These are phyloP conservation scores for Eilema griseolum DNA, from an alignment of 2,888 invertebrate species.

Conservation along the genomic window DNA sequence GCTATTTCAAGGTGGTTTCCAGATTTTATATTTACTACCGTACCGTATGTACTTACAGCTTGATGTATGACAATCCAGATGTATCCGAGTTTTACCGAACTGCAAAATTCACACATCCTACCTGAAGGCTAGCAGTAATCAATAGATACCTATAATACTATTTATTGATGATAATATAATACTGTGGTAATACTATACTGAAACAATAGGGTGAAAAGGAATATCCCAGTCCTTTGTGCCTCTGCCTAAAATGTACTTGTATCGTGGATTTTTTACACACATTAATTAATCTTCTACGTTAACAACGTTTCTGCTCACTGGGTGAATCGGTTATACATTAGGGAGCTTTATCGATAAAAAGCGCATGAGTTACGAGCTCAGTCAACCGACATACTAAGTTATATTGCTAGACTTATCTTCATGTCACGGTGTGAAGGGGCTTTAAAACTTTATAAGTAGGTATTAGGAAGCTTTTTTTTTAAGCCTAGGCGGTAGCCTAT, in stretches of 20 bases:
- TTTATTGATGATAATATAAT: too few relatives aligned
- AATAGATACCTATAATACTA: too few relatives aligned
- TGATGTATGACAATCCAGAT: too few relatives aligned
- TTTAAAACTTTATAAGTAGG: background rate
- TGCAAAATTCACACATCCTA: too few relatives aligned
- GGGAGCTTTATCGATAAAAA: slow-evolving; percentile 14
- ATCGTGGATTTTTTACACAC: background rate
- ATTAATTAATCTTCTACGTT: background rate
- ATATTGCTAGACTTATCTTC: background rate
- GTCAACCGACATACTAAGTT: slow-evolving; percentile 15
- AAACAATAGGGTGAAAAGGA: too few relatives aligned
- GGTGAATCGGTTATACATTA: slow-evolving; percentile 15
- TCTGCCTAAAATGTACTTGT: background rate
- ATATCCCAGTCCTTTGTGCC: background rate
- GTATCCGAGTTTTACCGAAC: too few relatives aligned
- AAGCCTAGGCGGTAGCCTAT: too few relatives aligned
- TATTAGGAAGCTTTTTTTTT: background rate
- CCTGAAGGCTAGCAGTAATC: too few relatives aligned
- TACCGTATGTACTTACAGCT: too few relatives aligned
- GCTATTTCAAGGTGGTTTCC: too few relatives aligned
- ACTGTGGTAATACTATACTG: too few relatives aligned
- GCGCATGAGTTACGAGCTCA: slow-evolving; percentile 3
- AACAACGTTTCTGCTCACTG: background rate
- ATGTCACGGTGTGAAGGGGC: background rate
- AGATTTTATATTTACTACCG: too few relatives aligned